These are phyloP conservation scores for Adelphocoris suturalis DNA, from an alignment of 2,888 invertebrate genomes.

Conservation along the genomic window DNA sequence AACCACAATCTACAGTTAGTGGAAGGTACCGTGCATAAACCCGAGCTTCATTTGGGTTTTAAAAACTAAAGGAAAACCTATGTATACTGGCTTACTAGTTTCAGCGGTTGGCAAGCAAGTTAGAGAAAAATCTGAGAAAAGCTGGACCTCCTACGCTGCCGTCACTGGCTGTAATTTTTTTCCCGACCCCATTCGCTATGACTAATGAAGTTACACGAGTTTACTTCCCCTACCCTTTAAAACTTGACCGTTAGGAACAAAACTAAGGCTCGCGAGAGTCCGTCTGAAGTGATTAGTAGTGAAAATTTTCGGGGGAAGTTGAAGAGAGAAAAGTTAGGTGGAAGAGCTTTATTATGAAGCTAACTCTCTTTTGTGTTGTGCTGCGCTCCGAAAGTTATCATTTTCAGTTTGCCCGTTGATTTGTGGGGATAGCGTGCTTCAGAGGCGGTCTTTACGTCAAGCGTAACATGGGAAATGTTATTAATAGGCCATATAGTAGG, in stretches of 20 bases:
- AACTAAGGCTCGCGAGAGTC: not conserved
- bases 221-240: conserved; percentile 11
- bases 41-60: not conserved
- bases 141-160: not conserved
- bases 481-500: too few species aligned
- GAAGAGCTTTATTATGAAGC: not conserved
- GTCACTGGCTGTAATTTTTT: conserved; percentile 10
- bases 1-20: not conserved
- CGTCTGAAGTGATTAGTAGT: conserved; percentile 27
- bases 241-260: conserved; percentile 23
- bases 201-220: conserved; percentile 34
- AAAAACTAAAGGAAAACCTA: not conserved
- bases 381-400: not conserved
- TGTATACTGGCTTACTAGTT: not conserved
- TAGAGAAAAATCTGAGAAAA: not conserved
- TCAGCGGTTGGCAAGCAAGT: not conserved
- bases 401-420: not conserved
- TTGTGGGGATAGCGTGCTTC: too few species aligned
- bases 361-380: conserved; percentile 12
- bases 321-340: conserved; percentile 8
- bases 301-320: conserved; percentile 6
- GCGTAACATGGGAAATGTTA: too few species aligned
- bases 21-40: too few species aligned
- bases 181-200: not conserved
- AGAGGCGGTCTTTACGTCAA: too few species aligned